Percentiles rank a stretch among this genome's conserved stretches.
Evolutionary conservation across 2,797 vertebrate species (phyloP).

Genomic region (Melanotaenia pygmaea): DNA sequence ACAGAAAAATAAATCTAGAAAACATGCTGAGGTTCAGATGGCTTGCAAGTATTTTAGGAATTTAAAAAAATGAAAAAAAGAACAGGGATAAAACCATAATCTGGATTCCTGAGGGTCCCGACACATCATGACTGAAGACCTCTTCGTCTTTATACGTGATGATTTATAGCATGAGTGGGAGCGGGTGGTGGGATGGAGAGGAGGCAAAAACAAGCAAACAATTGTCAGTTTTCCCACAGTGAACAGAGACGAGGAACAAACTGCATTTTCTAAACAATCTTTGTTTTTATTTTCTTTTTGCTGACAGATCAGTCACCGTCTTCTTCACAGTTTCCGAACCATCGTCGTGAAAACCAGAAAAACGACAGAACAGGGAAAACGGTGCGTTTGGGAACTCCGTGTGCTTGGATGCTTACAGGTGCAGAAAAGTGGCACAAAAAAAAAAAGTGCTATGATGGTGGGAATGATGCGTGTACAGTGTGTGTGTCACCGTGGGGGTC

Average conservation of each 20-base stretch:
- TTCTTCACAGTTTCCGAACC: slow-evolving; percentile 50
- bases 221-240: slow-evolving; percentile 12
- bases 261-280: slow-evolving; percentile 15
- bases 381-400: slow-evolving; percentile 31
- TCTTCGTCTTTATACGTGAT: background rate
- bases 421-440: slow-evolving; percentile 1
- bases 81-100: background rate
- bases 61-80: slow-evolving; percentile 27
- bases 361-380: slow-evolving; percentile 6
- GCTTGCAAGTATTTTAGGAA: slow-evolving; percentile 8
- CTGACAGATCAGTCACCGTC: slow-evolving; percentile 12
- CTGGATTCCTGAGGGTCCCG: slow-evolving; percentile 7
- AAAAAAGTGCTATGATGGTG: background rate
- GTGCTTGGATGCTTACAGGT: slow-evolving; percentile 15
- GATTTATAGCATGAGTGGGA: slow-evolving; percentile 22
- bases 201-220: slow-evolving; percentile 37
- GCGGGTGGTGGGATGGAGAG: slow-evolving; percentile 7
- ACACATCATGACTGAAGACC: background rate
- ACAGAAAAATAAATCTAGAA: background rate
- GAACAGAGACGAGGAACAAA: slow-evolving; percentile 36
- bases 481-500: slow-evolving; percentile 16
- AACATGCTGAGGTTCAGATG: background rate
- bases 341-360: slow-evolving; percentile 11
- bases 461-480: background rate
- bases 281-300: slow-evolving; percentile 43